Conservation (phyloP, 2,797 vertebrate species). For the Clarias pachynema region DNA sequence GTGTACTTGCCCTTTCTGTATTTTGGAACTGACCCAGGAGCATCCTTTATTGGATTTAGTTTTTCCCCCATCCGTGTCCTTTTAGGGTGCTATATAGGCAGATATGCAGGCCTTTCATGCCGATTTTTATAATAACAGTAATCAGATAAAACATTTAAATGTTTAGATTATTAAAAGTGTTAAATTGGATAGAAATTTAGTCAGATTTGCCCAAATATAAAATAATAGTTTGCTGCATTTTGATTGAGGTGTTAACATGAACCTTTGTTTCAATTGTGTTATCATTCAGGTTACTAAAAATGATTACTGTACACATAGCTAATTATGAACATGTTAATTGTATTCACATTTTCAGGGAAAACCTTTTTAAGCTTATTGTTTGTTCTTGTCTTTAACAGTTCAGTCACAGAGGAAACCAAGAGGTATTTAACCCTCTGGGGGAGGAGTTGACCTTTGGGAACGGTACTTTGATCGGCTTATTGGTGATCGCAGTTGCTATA, state of each 20-base stretch:
- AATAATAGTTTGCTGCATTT: not conserved
- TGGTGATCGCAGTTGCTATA: slow-evolving; percentile 94
- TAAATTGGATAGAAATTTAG: not conserved
- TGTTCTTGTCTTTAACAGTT: slow-evolving; percentile 36
- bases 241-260: not conserved
- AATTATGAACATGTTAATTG: not conserved
- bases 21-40: too few relatives aligned
- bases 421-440: slow-evolving; percentile 81
- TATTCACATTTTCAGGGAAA: not conserved
- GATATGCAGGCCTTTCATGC: not conserved
- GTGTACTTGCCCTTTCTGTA: too few relatives aligned
- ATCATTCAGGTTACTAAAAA: not conserved
- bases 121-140: not conserved
- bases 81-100: too few relatives aligned
- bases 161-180: not conserved
- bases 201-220: not conserved
- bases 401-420: slow-evolving; percentile 70
- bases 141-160: not conserved
- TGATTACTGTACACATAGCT: not conserved
- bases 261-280: not conserved
- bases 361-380: not conserved
- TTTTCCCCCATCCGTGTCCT: not conserved
- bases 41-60: not conserved
- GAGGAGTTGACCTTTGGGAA: slow-evolving; percentile 93
- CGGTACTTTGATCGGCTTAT: slow-evolving; percentile 91